A percentile compares a stretch with the other conserved stretches of the same genome.
Conservation (phyloP, 2,113 vertebrate species). For the Narcine bancroftii region DNA sequence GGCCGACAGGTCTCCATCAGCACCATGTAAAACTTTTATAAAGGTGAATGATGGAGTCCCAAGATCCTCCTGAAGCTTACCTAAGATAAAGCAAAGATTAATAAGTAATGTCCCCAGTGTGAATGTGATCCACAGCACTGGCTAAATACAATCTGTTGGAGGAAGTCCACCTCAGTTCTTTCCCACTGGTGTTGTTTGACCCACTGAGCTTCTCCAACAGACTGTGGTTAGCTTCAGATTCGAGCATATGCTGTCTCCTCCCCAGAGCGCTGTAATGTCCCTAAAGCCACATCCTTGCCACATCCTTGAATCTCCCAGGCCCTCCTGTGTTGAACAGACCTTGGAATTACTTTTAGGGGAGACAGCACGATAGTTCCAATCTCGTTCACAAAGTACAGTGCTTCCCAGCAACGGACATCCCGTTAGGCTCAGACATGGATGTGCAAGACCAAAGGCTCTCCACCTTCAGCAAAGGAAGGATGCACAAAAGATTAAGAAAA, state of each 20-base stretch:
- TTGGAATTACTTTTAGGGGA: neutral
- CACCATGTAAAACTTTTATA: slow-evolving; percentile 74
- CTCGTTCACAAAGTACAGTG: neutral
- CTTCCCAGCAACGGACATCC: neutral
- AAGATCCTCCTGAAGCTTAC: slow-evolving; percentile 75
- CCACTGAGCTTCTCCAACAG: too few relatives aligned
- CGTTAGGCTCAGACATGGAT: neutral
- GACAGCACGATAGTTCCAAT: neutral
- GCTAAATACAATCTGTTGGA: too few relatives aligned
- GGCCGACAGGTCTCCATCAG: slow-evolving; percentile 75
- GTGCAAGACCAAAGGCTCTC: neutral
- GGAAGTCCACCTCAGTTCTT: too few relatives aligned
- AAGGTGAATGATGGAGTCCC: slow-evolving; percentile 62
- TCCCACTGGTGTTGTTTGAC: too few relatives aligned
- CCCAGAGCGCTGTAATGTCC: neutral
- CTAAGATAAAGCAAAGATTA: slow-evolving; percentile 48
- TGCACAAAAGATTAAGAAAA: neutral
- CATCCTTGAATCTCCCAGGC: neutral
- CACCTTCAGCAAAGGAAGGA: neutral
- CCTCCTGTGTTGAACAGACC: too few relatives aligned
- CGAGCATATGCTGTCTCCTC: too few relatives aligned
- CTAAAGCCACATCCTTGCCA: neutral
- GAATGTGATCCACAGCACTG: neutral
- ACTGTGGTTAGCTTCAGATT: too few relatives aligned
- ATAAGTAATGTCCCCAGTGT: neutral